A percentile compares a stretch with the other conserved stretches of the same genome.
These are phyloP conservation scores for Polyploca ridens DNA, from an alignment of 2,888 invertebrate species.

Conservation along the genomic window DNA sequence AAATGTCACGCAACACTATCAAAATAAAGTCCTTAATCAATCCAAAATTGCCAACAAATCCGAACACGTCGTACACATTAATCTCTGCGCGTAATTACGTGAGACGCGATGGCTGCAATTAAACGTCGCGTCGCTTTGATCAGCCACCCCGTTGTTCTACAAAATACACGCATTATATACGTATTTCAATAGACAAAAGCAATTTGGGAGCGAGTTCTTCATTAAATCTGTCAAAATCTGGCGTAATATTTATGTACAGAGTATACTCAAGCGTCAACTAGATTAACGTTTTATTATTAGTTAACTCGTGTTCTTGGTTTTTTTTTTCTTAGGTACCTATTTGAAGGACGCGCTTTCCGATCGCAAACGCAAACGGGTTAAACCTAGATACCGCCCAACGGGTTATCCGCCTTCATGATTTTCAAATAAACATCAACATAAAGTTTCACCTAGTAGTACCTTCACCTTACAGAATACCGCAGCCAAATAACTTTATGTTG, in stretches of 20 bases:
- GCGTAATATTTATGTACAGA: background rate
- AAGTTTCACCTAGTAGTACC: too few species aligned
- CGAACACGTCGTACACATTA: constrained; percentile 1
- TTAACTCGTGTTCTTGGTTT: too few species aligned
- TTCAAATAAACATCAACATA: too few species aligned
- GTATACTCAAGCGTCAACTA: background rate
- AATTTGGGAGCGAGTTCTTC: constrained; percentile 1
- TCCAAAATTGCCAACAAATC: background rate
- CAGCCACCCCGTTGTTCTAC: background rate
- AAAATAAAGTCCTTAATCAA: background rate
- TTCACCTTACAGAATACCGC: too few species aligned
- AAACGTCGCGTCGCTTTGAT: constrained; percentile 4
- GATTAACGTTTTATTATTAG: too few species aligned
- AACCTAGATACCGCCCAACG: too few species aligned
- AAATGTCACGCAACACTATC: background rate
- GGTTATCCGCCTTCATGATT: too few species aligned
- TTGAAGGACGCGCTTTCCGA: too few species aligned
- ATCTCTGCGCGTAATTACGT: constrained; percentile 6
- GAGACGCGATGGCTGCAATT: background rate
- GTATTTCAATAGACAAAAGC: constrained; percentile 2
- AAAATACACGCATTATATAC: background rate
- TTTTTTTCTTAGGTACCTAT: too few species aligned
- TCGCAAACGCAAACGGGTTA: too few species aligned
- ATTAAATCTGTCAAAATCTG: background rate
- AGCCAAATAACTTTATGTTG: too few species aligned